Base-by-base conservation (phyloP, 1,140 invertebrate genomes). In the Plutomurus gul region DNA sequence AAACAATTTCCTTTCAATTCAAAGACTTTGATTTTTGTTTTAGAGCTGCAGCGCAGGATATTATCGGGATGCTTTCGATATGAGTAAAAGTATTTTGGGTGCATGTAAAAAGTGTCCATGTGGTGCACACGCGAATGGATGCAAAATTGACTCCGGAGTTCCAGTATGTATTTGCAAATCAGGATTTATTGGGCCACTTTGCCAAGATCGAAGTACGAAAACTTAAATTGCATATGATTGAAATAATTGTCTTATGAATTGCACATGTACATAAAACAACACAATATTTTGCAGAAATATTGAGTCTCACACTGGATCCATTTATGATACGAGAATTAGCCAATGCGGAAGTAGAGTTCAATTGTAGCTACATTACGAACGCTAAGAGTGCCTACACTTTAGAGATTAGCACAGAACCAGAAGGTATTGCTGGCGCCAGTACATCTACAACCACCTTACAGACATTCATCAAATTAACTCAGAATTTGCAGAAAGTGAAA, bases 51-150 rank as follows among this genome's bases (percentile, higher is more conserved):
- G n/a, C n/a, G 13, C 36, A 2, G 75, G 75, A 1, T 76, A 60
- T 18, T 76, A 76, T 33, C 75, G 75, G 0, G 75, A 76, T 47
- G 37, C 27, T 0, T 27, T 33, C 0, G 75, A 76, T 18, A 76
- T 49, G 20, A 20, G 8, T 18, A 56, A 20, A 56, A 27, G 75
- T 18, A n/a, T 76, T 30, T 76, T 76, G 18, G 75, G 75, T 8
- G 36, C 75, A 10, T 76, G 75, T n/a, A 76, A 65, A 20, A 60
- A 60, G 33, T 76, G 75, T 25, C 49, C 75, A 4, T 76, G 75
- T 65, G 75, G 75, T 37, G 16, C 30, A 4, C 30, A 60, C 11
- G 18, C 75, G 1, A 11, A 22, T 13, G 51, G 75, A 1, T 76
- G 75, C 40, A 25, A n/a, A 18, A 18, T 60, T 20, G 39, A 47